Percentiles rank a stretch among this genome's conserved stretches.
Conservation (phyloP, 2,113 vertebrate genomes). For the Silurus glanis region DNA sequence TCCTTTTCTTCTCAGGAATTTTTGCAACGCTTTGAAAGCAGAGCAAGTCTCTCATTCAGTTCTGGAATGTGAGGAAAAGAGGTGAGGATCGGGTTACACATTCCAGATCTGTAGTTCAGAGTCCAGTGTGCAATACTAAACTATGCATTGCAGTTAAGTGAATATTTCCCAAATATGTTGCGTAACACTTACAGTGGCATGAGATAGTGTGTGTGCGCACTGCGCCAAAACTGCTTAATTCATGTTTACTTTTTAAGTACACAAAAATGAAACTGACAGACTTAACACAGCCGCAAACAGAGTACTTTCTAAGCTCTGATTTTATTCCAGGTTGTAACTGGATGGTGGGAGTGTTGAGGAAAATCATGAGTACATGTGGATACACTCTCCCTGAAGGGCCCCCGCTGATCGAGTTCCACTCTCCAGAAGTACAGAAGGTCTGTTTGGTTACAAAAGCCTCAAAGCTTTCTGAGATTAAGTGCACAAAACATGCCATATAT, state of each 20-base stretch:
- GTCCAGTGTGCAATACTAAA: not conserved
- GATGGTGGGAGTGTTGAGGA: constrained; percentile 55
- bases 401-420: constrained; percentile 54
- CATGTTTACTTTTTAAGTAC: not conserved
- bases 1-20: not conserved
- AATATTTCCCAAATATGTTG: no score
- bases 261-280: no score
- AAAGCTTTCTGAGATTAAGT: not conserved
- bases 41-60: not conserved
- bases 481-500: not conserved
- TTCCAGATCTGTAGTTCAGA: no score
- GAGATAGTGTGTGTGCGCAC: no score
- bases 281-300: not conserved
- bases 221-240: no score
- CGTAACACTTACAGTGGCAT: no score
- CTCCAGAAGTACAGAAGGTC: constrained; percentile 55
- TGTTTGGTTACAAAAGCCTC: not conserved
- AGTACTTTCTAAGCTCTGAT: not conserved
- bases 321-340: constrained; percentile 57
- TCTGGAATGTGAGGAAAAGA: no score
- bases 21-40: not conserved
- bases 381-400: constrained; percentile 1
- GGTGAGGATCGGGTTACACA: no score
- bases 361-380: constrained; percentile 48
- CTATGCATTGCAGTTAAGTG: no score